A percentile compares a stretch with the other conserved stretches of the same genome.
phyloP scores from a whole-genome alignment of 1,140 invertebrate species.

The Mya arenaria region DNA sequence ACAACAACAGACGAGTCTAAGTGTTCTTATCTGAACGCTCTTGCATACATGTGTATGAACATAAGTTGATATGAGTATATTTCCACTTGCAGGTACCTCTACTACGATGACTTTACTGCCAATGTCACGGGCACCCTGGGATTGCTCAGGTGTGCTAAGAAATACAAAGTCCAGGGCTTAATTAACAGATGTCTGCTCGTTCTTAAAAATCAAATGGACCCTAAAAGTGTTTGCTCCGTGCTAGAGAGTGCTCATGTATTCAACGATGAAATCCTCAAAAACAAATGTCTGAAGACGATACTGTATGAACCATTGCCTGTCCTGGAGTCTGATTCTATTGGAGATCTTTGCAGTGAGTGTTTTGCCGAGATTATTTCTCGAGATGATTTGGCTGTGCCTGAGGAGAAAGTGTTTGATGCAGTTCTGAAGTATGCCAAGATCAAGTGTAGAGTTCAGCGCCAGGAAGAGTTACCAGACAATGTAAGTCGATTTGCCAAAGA shows the following conservation, averaged over 20 bases:
- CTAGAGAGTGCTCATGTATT: constrained; percentile 51
- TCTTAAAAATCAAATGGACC: constrained; percentile 34
- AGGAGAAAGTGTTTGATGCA: constrained; percentile 46
- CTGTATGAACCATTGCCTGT: constrained; percentile 36
- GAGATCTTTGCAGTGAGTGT: constrained; percentile 51
- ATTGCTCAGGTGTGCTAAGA: constrained; percentile 42
- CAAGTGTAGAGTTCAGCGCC: constrained; percentile 36
- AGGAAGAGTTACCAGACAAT: constrained; percentile 39
- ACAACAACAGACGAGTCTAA: too few relatives aligned
- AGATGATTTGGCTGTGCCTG: constrained; percentile 41
- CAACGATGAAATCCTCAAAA: constrained; percentile 48
- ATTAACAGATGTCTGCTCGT: constrained; percentile 46
- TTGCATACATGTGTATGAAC: too few relatives aligned
- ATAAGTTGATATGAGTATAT: too few relatives aligned
- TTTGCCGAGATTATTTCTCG: constrained; percentile 44
- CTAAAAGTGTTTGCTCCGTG: constrained; percentile 38
- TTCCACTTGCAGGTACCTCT: too few relatives aligned
- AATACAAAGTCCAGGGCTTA: constrained; percentile 53
- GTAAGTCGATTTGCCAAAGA: constrained; percentile 35
- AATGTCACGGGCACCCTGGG: too few relatives aligned
- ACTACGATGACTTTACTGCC: too few relatives aligned
- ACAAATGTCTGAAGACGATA: constrained; percentile 53
- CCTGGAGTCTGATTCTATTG: constrained; percentile 41
- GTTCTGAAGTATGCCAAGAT: constrained; percentile 52
- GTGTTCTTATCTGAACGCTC: too few relatives aligned